Evolutionary conservation across 2,113 vertebrate genomes (phyloP), one percentile per base, ranked within the genome.

Genomic region (Catharus bicknelli): DNA sequence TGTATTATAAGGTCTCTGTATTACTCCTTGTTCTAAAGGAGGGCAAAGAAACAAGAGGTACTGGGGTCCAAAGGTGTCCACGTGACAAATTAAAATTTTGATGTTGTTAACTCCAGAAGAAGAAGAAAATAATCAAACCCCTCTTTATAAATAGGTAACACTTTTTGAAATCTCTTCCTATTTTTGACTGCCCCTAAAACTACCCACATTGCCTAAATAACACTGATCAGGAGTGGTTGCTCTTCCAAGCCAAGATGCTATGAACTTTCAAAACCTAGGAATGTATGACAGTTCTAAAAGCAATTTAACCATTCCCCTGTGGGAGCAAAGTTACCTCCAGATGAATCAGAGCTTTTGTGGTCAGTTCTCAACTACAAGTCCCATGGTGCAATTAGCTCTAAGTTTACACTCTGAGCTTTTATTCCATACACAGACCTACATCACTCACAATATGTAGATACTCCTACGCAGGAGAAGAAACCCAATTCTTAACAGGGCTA

Each of bases 341-440:
- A 51, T 95, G 85, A 94, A 90, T 94, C 85, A 90, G 42, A 93
- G 62, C 70, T 80, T 13, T 67, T 73, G 59, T 43, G 23, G 38
- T 70, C 77, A 82, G 40, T 53, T 94, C 62, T 68, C 78, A 68
- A 7, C 40, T 62, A 61, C 50, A 85, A 53, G 29, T 73, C 74
- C 45, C 50, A 27, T 12, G 10, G 42, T 50, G 10, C 42, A 83
- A 85, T 57, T 57, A 76, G 67, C 42, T 83, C 45, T 48, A 61
- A 47, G 27, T 42, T 83, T 61, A 83, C 36, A 62, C n/a, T 48
- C 53, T 25, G 27, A 88, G 45, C 19, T 83, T 57, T 77, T 50
- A 63, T 69, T 20, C 53, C 42, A 42, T 13, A 38, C 19, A 27
- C 6, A 38, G 20, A 47, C 12, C 34, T 75, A 32, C 58, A 25